These are phyloP conservation scores for Hypotaenidia okinawae DNA, from an alignment of 2,797 vertebrate genomes.

Conservation along the genomic window DNA sequence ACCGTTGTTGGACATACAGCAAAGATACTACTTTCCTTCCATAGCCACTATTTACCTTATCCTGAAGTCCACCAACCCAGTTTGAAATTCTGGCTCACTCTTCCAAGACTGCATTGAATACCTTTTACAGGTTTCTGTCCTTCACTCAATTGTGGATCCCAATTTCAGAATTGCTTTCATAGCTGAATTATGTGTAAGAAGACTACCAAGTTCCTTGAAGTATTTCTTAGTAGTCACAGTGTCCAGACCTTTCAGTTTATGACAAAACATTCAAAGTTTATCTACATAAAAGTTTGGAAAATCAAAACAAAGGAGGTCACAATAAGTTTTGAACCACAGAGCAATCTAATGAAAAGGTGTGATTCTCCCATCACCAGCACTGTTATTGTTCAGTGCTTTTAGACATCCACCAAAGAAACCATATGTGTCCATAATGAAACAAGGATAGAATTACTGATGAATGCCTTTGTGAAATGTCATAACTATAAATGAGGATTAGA, in stretches of 20 bases:
- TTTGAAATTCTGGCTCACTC: background rate
- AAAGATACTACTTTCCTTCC: background rate
- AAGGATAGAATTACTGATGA: background rate
- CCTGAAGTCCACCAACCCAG: background rate
- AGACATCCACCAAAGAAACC: background rate
- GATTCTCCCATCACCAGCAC: background rate
- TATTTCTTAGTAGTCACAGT: background rate
- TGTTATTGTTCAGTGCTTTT: background rate
- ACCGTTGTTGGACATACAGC: fast-evolving
- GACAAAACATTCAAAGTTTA: background rate
- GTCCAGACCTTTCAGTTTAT: background rate
- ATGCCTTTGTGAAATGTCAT: background rate
- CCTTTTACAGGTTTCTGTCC: background rate
- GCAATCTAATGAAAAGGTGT: background rate
- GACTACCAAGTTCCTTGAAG: background rate
- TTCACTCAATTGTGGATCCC: background rate
- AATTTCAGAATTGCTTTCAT: background rate
- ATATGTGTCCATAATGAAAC: background rate
- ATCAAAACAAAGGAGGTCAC: background rate
- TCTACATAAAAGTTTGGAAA: background rate
- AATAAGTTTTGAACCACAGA: background rate
- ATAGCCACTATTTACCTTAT: background rate
- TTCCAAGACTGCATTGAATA: background rate
- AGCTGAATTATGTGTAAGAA: background rate
- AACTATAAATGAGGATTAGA: background rate